phyloP scores from a whole-genome alignment of 2,888 invertebrate genomes.

The Nowickia ferox region DNA sequence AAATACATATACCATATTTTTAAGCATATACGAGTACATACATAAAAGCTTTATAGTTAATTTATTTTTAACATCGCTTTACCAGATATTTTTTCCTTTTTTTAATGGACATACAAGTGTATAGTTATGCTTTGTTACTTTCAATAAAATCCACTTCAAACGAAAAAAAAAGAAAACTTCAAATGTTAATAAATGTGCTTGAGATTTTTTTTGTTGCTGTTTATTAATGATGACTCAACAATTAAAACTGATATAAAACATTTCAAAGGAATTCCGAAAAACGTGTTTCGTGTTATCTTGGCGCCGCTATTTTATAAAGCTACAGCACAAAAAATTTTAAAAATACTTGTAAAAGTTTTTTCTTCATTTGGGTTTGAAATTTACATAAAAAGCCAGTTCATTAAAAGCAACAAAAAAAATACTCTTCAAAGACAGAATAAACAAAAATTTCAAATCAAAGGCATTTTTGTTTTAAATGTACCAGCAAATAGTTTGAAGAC shows the following conservation, averaged over 20 bases:
- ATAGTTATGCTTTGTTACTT: constrained; percentile 21
- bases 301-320: constrained; percentile 57
- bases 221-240: constrained; percentile 62
- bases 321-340: constrained; percentile 36
- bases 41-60: background rate
- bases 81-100: background rate
- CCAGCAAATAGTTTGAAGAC: background rate
- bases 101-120: background rate
- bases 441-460: constrained; percentile 28
- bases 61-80: background rate
- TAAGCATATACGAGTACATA: too few relatives aligned
- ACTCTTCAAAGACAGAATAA: constrained; percentile 3
- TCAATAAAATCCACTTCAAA: constrained; percentile 32
- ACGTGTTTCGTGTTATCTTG: constrained; percentile 66
- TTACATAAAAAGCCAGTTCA: constrained; percentile 46
- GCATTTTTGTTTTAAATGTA: constrained; percentile 14
- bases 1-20: background rate
- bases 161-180: background rate
- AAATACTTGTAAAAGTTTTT: constrained; percentile 7
- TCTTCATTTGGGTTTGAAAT: constrained; percentile 40
- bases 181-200: constrained; percentile 54
- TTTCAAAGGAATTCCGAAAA: constrained; percentile 69
- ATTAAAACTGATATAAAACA: constrained; percentile 64
- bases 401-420: background rate
- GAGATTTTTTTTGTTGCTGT: constrained; percentile 25